Base-by-base conservation (phyloP, 2,888 invertebrate genomes). In the Megamerina dolium region DNA sequence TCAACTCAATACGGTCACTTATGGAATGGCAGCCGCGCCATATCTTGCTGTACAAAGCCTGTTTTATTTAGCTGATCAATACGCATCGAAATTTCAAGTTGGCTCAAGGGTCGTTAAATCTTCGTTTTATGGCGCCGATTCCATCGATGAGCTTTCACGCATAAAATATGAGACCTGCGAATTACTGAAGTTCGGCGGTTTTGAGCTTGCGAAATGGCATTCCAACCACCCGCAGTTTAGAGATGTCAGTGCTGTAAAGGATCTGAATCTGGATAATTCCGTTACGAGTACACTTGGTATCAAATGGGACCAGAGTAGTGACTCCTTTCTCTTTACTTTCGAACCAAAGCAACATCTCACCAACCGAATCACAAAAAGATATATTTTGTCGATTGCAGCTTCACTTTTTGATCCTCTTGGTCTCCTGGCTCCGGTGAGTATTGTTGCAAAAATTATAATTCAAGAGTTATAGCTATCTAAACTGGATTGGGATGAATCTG, bases 21-120 rank as follows among this genome's bases (percentile, higher is more conserved):
- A 51, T 31, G 53, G 53, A 5, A 50, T 40, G 14, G 41, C 45
- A 21, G 17, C 46, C 3, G 51, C 53, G 14, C 49, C 51, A 13
- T 53, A 29, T 20, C 30, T 48, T 9, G 49, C 46, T 13, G 39
- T 46, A 43, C n/a, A 10, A 14, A 29, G 29, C 13, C 17, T 41
- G 9, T 9, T 27, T 16, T 29, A 41, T 20, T 29, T 52, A 9
- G 46, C 48, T 38, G 50, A 50, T 5, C 34, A 44, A 14, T 45
- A 42, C 41, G 3, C 20, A 9, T 13, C 31, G 3, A 13, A 43
- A 20, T 49, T 38, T 14, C 21, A 23, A 40, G 9, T 52, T 37
- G 49, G 45, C 16, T 13, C 44, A n/a, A 38, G 27, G 1, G 20
- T 35, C 4, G 30, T 45, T 16, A 44, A 40, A 31, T 41, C 49